Evolutionary conservation across 2,113 vertebrate species (phyloP), one percentile per base, ranked within the genome.

Genomic region (Halcyon senegalensis): DNA sequence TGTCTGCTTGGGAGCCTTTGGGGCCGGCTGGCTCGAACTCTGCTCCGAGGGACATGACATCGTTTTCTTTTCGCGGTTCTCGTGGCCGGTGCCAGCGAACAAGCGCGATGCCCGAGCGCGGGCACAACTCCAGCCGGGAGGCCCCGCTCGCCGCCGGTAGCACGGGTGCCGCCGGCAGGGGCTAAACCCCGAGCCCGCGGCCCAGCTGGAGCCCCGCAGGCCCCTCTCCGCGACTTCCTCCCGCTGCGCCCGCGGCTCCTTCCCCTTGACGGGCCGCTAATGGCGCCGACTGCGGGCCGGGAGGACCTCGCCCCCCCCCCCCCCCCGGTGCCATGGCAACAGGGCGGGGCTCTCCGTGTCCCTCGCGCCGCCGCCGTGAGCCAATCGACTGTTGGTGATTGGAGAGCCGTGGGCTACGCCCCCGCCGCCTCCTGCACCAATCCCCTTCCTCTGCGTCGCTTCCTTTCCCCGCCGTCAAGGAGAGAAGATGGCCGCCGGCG

Each of bases 171-270:
- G 23, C 20, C 31, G 11, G 39, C 74, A 55, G 74, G 33, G 20
- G 25, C 37, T 14, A 23, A 31, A 25, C 19, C 33, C 33, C 7
- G 17, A 9, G 35, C 35, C 68, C 46, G 46, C 43, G 41, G n/a
- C 19, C 18, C 56, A 20, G 11, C 41, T 35, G 33, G 58, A 59
- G 18, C 33, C 58, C 33, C 35, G 9, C 6, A 12, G 16, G 7
- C 33, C 31, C 5, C 35, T 6, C 62, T 18, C 35, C 14, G 24
- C 51, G 10, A 24, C 3, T 5, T 7, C 5, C 3, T 3, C 19
- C 1, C 13, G 13, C 53, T 4, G 13, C 19, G 13, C 18, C 43
- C 1, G 8, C 23, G 0, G 1, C 4, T 2, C 28, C 13, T 6
- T 3, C 48, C 20, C 59, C 62, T 1, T 5, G 4, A 13, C 14